Base-by-base conservation (phyloP, 2,797 vertebrate species). In the Oryzias dopingdopingensis region DNA sequence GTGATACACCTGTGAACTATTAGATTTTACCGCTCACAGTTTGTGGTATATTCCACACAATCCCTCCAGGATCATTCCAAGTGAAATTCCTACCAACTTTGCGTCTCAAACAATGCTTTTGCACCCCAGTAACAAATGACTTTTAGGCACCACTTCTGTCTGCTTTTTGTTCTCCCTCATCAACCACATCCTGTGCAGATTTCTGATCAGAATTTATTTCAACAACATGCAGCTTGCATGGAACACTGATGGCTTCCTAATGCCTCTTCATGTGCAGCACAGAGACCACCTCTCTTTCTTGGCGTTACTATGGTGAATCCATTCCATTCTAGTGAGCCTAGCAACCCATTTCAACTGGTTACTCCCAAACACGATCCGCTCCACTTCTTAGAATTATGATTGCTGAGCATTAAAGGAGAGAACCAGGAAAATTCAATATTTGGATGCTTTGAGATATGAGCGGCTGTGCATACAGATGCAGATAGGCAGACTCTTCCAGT, bases 311-410 rank as follows among this genome's bases (percentile, higher is more conserved):
- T 89, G 89, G 89, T 18, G 49, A 86, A 70, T 52, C 77, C 86
- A 90, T 91, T 91, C 90, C 81, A 81, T 85, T 91, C 67, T 45
- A 14, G 52, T 45, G 58, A 78, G 72, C 90, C 85, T 91, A 86
- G 92, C 90, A 92, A 92, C 90, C 67, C 48, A 48, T 51, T 69
- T 81, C 49, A 73, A 74, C 74, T 84, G 72, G 42, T 56, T 76
- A 72, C 78, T 76, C 64, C 69, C 66, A 53, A 77, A 67, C 67
- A 24, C 4, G 6, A 48, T 24, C 43, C 5, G 12, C 65, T 70
- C 52, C 52, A 13, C 58, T 88, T 74, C 74, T 54, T 52, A 52
- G 70, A 75, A 81, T 65, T 59, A 51, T 45, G 42, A 55, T 61
- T 23, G 10, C 20, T 23, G 49, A 50, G 68, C 61, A 23, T 56